Evolutionary conservation across 2,113 vertebrate genomes (phyloP).

Genomic region (Ceyx melanurus): DNA sequence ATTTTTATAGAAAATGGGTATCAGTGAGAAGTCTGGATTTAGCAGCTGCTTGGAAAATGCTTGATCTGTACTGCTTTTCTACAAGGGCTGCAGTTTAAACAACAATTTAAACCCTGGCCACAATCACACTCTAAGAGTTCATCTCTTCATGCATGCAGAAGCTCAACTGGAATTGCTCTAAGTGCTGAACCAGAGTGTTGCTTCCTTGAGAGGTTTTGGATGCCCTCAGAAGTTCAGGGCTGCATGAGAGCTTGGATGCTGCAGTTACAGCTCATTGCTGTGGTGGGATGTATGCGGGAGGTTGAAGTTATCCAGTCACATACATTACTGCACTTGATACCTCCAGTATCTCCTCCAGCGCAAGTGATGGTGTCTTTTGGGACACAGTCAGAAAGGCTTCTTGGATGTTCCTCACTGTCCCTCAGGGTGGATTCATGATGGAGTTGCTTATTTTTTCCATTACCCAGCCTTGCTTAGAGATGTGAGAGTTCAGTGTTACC

Average conservation of each 20-base stretch:
- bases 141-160: background rate
- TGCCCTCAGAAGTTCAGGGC: background rate
- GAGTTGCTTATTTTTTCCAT: background rate
- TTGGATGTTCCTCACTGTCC: background rate
- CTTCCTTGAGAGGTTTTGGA: background rate
- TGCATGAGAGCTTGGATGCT: background rate
- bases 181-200: background rate
- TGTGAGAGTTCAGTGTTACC: background rate
- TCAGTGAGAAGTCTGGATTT: background rate
- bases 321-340: background rate
- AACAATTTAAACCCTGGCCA: background rate
- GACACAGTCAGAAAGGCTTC: background rate
- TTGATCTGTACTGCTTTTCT: background rate
- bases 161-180: background rate
- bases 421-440: rapidly evolving
- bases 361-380: background rate
- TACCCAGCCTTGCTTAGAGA: background rate
- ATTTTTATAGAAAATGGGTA: background rate
- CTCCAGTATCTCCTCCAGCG: background rate
- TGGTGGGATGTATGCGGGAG: background rate
- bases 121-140: background rate
- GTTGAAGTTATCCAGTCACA: background rate
- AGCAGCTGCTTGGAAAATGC: constrained; percentile 43
- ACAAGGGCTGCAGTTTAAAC: constrained; percentile 5
- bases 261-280: rapidly evolving